phyloP scores from a whole-genome alignment of 2,888 invertebrate genomes.

The Ectobius pallidus region DNA sequence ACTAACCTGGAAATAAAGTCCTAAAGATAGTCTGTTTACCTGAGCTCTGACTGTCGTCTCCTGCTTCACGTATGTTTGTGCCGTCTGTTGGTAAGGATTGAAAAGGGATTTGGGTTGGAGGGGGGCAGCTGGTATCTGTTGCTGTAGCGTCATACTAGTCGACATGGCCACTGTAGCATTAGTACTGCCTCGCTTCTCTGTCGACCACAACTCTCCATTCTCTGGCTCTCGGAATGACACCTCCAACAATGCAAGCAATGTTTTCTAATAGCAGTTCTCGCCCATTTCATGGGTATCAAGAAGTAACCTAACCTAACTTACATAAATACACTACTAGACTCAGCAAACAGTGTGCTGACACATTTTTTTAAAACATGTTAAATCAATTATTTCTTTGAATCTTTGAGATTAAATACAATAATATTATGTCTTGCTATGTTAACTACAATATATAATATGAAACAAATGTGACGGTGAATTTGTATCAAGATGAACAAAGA shows the following conservation, averaged over 20 bases:
- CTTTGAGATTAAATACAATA: too few relatives aligned
- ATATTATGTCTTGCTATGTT: too few relatives aligned
- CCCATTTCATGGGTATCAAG: too few relatives aligned
- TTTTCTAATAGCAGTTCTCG: background rate
- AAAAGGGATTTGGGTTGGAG: constrained; percentile 29
- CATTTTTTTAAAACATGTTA: too few relatives aligned
- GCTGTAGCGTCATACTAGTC: constrained; percentile 26
- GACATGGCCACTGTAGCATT: constrained; percentile 12
- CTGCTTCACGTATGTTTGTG: constrained; percentile 27
- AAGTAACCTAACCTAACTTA: too few relatives aligned
- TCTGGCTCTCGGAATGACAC: constrained; percentile 55
- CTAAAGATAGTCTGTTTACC: constrained; percentile 21
- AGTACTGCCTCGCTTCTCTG: constrained; percentile 48
- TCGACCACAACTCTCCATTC: constrained; percentile 54
- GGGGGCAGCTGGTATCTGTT: constrained; percentile 20
- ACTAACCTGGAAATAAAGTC: too few relatives aligned
- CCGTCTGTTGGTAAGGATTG: constrained; percentile 23
- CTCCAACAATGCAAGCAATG: constrained; percentile 42
- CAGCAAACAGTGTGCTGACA: too few relatives aligned
- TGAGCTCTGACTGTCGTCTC: constrained; percentile 37
- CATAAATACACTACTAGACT: too few relatives aligned
- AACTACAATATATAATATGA: too few relatives aligned
- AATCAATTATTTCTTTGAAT: too few relatives aligned
- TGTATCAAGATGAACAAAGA: too few relatives aligned
- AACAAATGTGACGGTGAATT: too few relatives aligned